Evolutionary conservation across 1,140 invertebrate species (phyloP), one percentile per base, ranked within the genome.

Genomic region (Drosophila equinoxialis): DNA sequence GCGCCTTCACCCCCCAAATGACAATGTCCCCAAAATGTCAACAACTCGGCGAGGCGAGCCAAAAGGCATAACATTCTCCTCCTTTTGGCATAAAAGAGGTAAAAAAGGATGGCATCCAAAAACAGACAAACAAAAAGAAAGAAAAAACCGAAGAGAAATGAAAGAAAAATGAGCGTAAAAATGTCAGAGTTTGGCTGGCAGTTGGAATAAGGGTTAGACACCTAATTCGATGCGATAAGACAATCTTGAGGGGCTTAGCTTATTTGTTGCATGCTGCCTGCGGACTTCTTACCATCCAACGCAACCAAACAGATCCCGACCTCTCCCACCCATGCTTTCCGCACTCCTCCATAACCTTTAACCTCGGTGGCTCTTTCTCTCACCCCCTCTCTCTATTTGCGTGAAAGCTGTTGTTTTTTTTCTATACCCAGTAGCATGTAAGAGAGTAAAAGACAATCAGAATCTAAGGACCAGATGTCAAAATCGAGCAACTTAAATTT

Each of bases 121-220:
- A 62, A 45, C 3, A 62, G n/a, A 39, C 13, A 55, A 70, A 42
- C 35, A 14, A 33, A 42, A 63, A 14, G 41, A 30, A 30, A 33
- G 37, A 57, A 30, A 4, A 30, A 7, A 26, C 33, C 6, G 17
- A 42, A 17, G 10, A 42, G 30, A 67, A 59, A 26, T n/a, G 54
- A 33, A 70, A 62, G 20, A 14, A 63, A 61, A 68, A 71, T 65
- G 67, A 75, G 72, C 76, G 75, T 74, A 68, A 77, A 75, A 78
- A 70, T 75, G 67, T 75, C 68, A 75, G 72, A 67, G 72, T 75
- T 65, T 51, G 54, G 60, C 20, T 78, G 67, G 64, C 67, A 75
- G 68, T 71, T 78, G 75, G 70, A 78, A 78, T 75, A 78, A 78
- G 75, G 75, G 76, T 78, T 78, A 78, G 72, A 78, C 76, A 78